Evolutionary conservation across 2,888 invertebrate species (phyloP).

Genomic region (Campoletis raptor): DNA sequence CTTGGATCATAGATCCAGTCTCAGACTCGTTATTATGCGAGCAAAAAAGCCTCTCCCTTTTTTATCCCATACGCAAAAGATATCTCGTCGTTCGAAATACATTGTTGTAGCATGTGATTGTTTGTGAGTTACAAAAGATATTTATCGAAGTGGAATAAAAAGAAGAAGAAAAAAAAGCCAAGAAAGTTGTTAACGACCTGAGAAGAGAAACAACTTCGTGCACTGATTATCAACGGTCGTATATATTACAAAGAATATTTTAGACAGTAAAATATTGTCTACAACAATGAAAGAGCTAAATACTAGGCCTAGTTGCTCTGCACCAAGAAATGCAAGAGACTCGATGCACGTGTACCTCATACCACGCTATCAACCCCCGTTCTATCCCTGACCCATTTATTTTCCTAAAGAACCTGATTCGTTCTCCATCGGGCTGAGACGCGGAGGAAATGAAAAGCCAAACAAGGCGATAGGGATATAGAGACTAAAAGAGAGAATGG

Average conservation of each 20-base stretch:
- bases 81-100: background rate
- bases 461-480: conserved; percentile 8
- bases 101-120: background rate
- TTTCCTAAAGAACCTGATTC: conserved; percentile 37
- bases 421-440: conserved; percentile 22
- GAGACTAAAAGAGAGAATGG: conserved; percentile 58
- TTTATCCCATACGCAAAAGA: too few relatives aligned
- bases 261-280: background rate
- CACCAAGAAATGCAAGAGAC: background rate
- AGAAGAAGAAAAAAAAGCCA: background rate
- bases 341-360: conserved; percentile 1
- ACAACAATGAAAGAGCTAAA: background rate
- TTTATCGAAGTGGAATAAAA: too few relatives aligned
- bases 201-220: background rate
- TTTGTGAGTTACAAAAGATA: background rate
- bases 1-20: conserved; percentile 26
- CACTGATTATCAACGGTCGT: background rate
- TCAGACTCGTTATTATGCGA: background rate
- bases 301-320: background rate
- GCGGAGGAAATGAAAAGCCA: conserved; percentile 60
- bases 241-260: background rate
- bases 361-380: background rate
- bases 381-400: conserved; percentile 66
- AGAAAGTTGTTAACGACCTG: background rate
- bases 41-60: too few relatives aligned